Percentiles rank a stretch among this genome's conserved stretches.
These are phyloP conservation scores for Linnaemya vulpina DNA, from an alignment of 2,888 invertebrate genomes.

Conservation along the genomic window DNA sequence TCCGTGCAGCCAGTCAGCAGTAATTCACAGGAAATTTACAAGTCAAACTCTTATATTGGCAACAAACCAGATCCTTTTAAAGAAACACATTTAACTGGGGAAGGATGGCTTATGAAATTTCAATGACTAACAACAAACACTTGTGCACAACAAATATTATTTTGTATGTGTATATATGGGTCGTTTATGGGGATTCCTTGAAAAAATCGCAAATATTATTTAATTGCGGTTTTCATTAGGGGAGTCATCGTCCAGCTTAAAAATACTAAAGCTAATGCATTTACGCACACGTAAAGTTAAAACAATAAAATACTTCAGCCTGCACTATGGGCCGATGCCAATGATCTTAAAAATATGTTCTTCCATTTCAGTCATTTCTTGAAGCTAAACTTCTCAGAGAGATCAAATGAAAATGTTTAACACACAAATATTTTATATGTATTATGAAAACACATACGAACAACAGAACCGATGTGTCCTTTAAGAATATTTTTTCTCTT, in stretches of 20 bases:
- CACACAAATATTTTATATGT: too few relatives aligned
- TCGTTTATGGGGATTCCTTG: slow-evolving; percentile 12
- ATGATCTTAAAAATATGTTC: neutral
- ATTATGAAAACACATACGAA: too few relatives aligned
- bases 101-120: neutral
- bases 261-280: slow-evolving; percentile 18
- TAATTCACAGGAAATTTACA: too few relatives aligned
- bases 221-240: slow-evolving; percentile 78
- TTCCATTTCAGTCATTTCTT: too few relatives aligned
- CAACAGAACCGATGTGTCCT: too few relatives aligned
- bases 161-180: neutral
- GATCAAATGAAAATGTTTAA: too few relatives aligned
- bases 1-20: too few relatives aligned
- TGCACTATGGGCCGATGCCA: slow-evolving; percentile 4
- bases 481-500: too few relatives aligned
- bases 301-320: neutral
- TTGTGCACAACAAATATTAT: neutral
- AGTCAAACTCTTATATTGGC: too few relatives aligned
- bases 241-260: slow-evolving; percentile 67
- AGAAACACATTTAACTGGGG: too few relatives aligned
- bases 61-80: too few relatives aligned
- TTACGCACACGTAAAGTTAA: neutral
- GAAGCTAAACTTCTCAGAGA: too few relatives aligned
- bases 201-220: slow-evolving; percentile 12
- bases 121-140: neutral